Conservation (phyloP, 2,113 vertebrate species). For the Buteo buteo region DNA sequence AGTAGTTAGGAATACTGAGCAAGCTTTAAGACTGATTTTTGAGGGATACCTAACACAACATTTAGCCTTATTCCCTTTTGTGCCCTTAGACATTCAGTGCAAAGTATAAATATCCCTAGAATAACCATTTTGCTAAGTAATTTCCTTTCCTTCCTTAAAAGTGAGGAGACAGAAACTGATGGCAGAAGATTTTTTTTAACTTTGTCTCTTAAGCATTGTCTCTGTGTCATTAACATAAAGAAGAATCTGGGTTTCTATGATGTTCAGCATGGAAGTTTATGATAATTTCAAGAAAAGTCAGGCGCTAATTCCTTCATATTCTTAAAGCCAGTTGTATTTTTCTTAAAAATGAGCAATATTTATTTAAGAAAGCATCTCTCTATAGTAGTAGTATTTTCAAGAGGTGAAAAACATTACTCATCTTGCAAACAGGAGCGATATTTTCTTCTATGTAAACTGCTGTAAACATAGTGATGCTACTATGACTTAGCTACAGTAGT, state of each 20-base stretch:
- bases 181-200: not conserved
- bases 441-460: not conserved
- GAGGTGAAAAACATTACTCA: not conserved
- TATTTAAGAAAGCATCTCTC: not conserved
- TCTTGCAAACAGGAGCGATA: not conserved
- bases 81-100: not conserved
- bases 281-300: not conserved
- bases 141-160: not conserved
- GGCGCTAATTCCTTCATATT: not conserved
- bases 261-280: not conserved
- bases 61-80: not conserved
- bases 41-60: rapidly evolving
- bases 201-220: not conserved
- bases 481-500: not conserved
- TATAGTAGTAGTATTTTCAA: not conserved
- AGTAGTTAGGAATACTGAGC: not conserved
- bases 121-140: not conserved
- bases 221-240: not conserved
- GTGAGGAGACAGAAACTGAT: not conserved
- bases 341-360: not conserved
- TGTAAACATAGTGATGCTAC: not conserved
- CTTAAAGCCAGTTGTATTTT: not conserved
- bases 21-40: not conserved
- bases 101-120: not conserved
- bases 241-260: not conserved